Percentiles rank a stretch among this genome's conserved stretches.
Conservation (phyloP, 1,140 invertebrate genomes). For the Brachionus rubens region DNA sequence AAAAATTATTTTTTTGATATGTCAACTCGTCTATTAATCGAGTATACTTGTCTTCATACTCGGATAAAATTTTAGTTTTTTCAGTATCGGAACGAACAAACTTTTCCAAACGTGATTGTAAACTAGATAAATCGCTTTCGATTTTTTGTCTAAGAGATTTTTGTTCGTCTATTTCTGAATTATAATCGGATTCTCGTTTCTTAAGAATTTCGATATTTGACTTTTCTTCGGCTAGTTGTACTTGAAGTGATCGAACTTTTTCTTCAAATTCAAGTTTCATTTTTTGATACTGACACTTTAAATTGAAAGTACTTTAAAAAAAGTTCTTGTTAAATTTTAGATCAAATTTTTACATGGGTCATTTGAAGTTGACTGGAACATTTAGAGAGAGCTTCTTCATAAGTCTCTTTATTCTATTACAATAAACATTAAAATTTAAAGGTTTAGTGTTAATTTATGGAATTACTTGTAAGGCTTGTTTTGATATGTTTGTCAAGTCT, state of each 20-base stretch:
- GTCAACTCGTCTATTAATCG: conserved; percentile 13
- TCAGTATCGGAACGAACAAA: not conserved
- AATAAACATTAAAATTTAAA: not conserved
- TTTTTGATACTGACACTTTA: conserved; percentile 37
- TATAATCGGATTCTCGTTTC: conserved; percentile 7
- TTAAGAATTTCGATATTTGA: conserved; percentile 34
- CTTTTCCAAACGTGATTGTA: not conserved
- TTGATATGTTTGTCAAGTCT: conserved; percentile 20
- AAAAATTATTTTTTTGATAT: conserved; percentile 33
- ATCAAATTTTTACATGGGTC: not conserved
- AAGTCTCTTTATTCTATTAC: conserved; percentile 37
- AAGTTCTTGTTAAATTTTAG: not conserved
- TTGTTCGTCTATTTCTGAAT: not conserved
- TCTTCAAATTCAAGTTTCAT: conserved; percentile 6
- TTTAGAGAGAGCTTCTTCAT: conserved; percentile 33
- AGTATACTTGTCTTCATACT: conserved; percentile 41
- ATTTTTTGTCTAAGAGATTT: not conserved
- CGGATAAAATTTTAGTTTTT: not conserved
- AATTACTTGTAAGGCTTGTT: conserved; percentile 24
- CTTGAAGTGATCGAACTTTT: conserved; percentile 8
- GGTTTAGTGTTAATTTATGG: not conserved
- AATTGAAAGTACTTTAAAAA: not conserved
- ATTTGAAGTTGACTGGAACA: conserved; percentile 21
- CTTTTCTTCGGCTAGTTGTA: conserved; percentile 36
- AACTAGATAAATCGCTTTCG: not conserved